A percentile compares a stretch with the other conserved stretches of the same genome.
Evolutionary conservation across 1,140 invertebrate species (phyloP).

Genomic region (Colletes gigas): DNA sequence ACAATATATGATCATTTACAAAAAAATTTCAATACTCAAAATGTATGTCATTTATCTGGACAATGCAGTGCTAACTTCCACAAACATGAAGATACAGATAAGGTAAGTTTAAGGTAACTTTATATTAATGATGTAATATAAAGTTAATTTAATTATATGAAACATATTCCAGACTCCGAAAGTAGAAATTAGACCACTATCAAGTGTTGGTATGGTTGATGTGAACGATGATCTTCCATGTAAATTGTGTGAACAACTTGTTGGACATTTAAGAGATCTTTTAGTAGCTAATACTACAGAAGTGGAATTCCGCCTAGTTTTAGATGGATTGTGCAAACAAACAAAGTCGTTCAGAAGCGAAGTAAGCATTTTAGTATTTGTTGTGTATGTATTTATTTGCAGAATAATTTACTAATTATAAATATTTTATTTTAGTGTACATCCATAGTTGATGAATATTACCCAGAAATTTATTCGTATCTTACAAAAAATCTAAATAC

Average conservation of each 20-base stretch:
- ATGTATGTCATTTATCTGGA: slow-evolving; percentile 88
- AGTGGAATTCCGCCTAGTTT: slow-evolving; percentile 88
- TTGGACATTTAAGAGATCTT: slow-evolving; percentile 89
- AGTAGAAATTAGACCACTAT: slow-evolving; percentile 83
- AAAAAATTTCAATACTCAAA: slow-evolving; percentile 84
- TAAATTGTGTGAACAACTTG: slow-evolving; percentile 91
- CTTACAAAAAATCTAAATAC: slow-evolving; percentile 87
- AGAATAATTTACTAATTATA: slow-evolving; percentile 11
- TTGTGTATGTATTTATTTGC: slow-evolving; percentile 10
- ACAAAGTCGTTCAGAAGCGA: slow-evolving; percentile 84
- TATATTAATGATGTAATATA: not conserved
- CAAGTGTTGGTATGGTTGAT: slow-evolving; percentile 82
- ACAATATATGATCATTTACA: slow-evolving; percentile 84
- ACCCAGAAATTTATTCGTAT: slow-evolving; percentile 86
- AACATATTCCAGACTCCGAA: slow-evolving; percentile 62
- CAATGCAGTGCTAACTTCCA: slow-evolving; percentile 86
- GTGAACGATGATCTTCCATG: slow-evolving; percentile 88
- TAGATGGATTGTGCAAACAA: slow-evolving; percentile 91
- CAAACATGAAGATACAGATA: slow-evolving; percentile 83
- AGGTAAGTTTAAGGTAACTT: slow-evolving; percentile 60
- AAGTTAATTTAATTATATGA: slow-evolving; percentile 6
- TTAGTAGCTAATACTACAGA: slow-evolving; percentile 93
- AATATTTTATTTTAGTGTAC: slow-evolving; percentile 76
- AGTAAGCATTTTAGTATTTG: slow-evolving; percentile 56
- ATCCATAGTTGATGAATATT: slow-evolving; percentile 89